Conservation (phyloP, 2,113 vertebrate species). For the Barnardius zonarius region DNA sequence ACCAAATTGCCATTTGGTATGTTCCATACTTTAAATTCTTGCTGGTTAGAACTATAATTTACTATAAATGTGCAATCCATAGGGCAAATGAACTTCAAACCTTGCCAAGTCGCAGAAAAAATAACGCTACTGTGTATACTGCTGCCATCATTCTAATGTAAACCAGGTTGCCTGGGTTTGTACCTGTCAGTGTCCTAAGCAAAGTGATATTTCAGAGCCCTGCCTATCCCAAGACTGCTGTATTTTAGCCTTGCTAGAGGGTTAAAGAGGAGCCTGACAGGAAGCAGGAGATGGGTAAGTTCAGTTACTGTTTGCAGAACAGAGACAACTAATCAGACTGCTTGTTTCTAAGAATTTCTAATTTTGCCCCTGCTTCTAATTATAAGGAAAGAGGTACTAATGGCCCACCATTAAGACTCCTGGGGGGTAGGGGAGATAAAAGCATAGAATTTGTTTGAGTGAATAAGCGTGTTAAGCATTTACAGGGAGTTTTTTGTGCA, state of each 20-base stretch:
- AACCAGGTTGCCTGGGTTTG: neutral
- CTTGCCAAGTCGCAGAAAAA: neutral
- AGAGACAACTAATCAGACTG: neutral
- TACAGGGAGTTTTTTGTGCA: neutral
- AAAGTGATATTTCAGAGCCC: fast-evolving
- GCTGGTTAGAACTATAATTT: neutral
- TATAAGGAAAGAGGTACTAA: neutral
- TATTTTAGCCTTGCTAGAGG: neutral
- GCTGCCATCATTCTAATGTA: neutral
- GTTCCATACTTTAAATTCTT: neutral
- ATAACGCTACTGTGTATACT: fast-evolving
- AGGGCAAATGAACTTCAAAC: neutral
- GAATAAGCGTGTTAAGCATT: neutral
- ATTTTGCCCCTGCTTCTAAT: neutral
- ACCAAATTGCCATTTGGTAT: neutral
- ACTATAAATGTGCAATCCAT: neutral
- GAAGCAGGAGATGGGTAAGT: neutral
- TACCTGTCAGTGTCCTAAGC: neutral
- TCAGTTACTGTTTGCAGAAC: neutral
- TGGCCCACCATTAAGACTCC: neutral
- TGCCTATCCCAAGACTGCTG: neutral
- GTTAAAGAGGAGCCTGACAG: neutral
- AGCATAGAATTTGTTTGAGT: neutral
- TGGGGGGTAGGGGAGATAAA: neutral
- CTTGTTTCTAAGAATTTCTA: neutral